Conservation (phyloP, 1,140 invertebrate species). For the Neuroterus valhalla region DNA sequence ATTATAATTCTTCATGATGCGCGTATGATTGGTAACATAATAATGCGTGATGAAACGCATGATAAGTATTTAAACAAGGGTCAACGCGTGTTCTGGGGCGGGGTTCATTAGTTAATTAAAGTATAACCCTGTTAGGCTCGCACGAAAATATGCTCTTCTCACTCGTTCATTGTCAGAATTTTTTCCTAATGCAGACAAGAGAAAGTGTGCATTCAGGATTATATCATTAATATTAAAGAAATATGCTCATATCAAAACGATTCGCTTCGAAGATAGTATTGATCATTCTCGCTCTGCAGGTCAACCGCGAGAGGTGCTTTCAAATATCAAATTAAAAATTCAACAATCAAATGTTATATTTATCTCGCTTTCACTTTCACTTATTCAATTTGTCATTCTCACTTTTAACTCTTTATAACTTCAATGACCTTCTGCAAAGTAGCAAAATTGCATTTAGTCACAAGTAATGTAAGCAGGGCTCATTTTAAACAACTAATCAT, state of each 20-base stretch:
- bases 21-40: background rate
- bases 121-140: background rate
- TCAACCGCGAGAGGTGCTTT: background rate
- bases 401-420: background rate
- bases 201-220: background rate
- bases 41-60: background rate
- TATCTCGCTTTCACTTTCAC: constrained; percentile 5
- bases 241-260: background rate
- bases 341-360: constrained; percentile 5
- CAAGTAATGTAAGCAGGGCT: too few species aligned
- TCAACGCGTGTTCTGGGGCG: constrained; percentile 14
- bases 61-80: constrained; percentile 10
- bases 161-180: background rate
- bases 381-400: background rate
- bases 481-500: too few species aligned
- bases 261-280: too few species aligned
- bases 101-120: constrained; percentile 27
- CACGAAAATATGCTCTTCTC: background rate
- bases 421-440: too few species aligned
- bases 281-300: too few species aligned
- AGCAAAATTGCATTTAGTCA: too few species aligned
- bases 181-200: background rate
- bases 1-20: background rate
- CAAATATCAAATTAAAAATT: background rate
- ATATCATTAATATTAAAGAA: background rate